phyloP scores from a whole-genome alignment of 2,113 vertebrate species.

The Zosterops japonicus region DNA sequence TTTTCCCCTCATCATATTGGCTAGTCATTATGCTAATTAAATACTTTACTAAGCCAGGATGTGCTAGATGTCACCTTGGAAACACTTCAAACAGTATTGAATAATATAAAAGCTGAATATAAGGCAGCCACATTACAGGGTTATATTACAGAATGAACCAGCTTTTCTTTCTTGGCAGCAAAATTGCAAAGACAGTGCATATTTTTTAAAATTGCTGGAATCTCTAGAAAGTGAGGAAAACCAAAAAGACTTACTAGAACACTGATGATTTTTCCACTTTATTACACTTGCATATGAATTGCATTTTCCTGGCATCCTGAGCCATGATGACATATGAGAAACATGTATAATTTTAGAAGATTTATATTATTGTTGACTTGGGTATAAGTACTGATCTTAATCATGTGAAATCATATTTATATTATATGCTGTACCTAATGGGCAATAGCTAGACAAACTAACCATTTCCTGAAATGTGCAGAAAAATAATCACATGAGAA shows the following conservation, averaged over 20 bases:
- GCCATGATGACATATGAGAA: constrained; percentile 32
- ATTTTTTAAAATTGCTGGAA: constrained; percentile 37
- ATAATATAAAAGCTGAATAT: constrained; percentile 38
- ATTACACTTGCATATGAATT: constrained; percentile 37
- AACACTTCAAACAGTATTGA: constrained; percentile 44
- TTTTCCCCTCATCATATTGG: constrained; percentile 35
- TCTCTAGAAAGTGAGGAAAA: constrained; percentile 23
- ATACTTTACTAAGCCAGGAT: constrained; percentile 36
- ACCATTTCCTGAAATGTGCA: constrained; percentile 36
- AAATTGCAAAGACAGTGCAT: constrained; percentile 31
- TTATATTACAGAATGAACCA: constrained; percentile 26
- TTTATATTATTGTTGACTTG: constrained; percentile 32
- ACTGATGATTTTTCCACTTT: constrained; percentile 29
- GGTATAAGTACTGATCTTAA: constrained; percentile 16
- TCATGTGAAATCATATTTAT: neutral
- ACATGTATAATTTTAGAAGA: constrained; percentile 56
- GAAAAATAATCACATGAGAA: constrained; percentile 24
- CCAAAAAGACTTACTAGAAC: neutral
- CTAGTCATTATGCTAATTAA: constrained; percentile 68
- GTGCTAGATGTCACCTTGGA: constrained; percentile 55
- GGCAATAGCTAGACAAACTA: constrained; percentile 33
- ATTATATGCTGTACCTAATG: neutral
- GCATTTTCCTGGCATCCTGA: constrained; percentile 40
- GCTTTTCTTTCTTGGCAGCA: constrained; percentile 48
- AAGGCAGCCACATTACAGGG: neutral